These are phyloP conservation scores for Dysdera silvatica DNA, from an alignment of 1,140 invertebrate genomes.

Conservation along the genomic window DNA sequence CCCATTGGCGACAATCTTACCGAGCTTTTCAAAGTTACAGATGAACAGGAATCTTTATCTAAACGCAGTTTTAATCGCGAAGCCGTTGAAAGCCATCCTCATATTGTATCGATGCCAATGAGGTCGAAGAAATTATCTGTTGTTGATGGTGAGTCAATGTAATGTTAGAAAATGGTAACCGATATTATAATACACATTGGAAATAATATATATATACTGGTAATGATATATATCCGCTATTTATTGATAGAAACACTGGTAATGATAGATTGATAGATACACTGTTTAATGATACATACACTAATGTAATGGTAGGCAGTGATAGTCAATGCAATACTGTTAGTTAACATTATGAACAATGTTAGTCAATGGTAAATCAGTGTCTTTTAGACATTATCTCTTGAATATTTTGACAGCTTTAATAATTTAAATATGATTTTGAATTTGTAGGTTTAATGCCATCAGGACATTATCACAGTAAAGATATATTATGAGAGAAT, in stretches of 20 bases:
- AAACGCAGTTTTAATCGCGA: neutral
- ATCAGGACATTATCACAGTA: too few species aligned
- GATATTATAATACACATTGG: neutral
- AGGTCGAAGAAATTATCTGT: constrained; percentile 14
- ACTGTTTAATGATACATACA: neutral
- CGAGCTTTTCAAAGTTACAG: constrained; percentile 6
- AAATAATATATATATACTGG: neutral
- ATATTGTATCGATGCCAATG: constrained; percentile 10
- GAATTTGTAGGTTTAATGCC: too few species aligned
- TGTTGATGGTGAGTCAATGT: constrained; percentile 4
- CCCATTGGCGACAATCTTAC: constrained; percentile 13
- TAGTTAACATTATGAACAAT: too few species aligned
- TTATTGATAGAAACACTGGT: neutral
- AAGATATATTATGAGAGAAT: too few species aligned
- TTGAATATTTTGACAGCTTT: too few species aligned
- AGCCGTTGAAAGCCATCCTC: neutral
- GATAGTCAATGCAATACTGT: neutral
- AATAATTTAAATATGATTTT: too few species aligned
- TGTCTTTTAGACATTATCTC: too few species aligned
- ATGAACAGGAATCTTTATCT: neutral
- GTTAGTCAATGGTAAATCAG: too few species aligned
- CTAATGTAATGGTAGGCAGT: neutral
- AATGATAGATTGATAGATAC: neutral
- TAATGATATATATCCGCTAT: neutral
- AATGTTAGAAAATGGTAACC: neutral